Evolutionary conservation across 2,888 invertebrate species (phyloP).

Genomic region (Tanypteryx hageni): DNA sequence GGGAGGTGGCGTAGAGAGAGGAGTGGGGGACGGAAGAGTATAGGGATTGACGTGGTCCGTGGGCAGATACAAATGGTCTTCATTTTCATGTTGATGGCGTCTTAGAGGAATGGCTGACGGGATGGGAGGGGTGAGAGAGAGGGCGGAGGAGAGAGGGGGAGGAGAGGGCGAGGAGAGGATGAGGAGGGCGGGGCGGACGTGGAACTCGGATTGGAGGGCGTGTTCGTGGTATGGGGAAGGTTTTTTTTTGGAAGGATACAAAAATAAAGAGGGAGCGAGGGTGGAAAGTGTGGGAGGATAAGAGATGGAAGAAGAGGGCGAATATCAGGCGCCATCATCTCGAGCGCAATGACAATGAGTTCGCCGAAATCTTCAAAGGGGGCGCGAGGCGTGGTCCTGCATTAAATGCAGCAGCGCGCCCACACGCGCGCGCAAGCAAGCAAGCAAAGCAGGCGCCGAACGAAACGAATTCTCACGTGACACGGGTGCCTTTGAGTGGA

Average conservation of each 20-base stretch:
- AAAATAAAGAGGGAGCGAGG: background rate
- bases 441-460: background rate
- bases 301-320: background rate
- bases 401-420: background rate
- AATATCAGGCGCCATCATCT: slow-evolving; percentile 11
- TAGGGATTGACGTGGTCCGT: slow-evolving; percentile 53
- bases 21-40: background rate
- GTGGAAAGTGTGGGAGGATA: background rate
- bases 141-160: no score
- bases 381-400: slow-evolving; percentile 1
- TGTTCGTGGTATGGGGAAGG: background rate
- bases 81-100: slow-evolving; percentile 63
- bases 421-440: background rate
- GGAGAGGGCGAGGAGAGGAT: no score
- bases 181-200: no score
- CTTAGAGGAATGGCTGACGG: background rate
- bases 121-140: background rate
- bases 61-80: slow-evolving; percentile 62
- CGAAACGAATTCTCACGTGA: background rate
- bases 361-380: slow-evolving; percentile 56
- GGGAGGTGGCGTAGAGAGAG: background rate
- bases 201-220: no score
- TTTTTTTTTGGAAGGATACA: background rate
- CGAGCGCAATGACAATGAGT: slow-evolving; percentile 50
- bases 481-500: background rate